These are phyloP conservation scores for Phortica variegata DNA, from an alignment of 1,140 invertebrate species.

Conservation along the genomic window DNA sequence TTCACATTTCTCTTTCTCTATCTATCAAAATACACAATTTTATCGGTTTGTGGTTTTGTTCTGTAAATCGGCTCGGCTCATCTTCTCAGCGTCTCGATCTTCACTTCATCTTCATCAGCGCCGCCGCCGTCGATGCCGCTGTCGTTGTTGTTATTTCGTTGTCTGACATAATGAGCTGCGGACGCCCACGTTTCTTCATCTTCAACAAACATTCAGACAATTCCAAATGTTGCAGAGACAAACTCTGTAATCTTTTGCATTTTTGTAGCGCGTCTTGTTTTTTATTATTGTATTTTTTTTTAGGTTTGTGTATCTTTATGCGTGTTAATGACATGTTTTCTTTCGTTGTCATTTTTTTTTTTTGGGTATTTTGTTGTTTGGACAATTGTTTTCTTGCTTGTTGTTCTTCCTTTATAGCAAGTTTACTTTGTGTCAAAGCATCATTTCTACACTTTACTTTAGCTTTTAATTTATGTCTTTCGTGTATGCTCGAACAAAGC, in stretches of 20 bases:
- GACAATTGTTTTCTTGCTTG: constrained; percentile 6
- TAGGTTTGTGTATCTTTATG: not conserved
- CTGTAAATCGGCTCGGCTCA: no score
- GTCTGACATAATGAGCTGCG: not conserved
- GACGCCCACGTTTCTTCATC: not conserved
- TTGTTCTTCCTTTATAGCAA: constrained; percentile 11
- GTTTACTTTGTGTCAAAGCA: constrained; percentile 16
- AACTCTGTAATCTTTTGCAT: constrained; percentile 3
- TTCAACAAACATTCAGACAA: no score
- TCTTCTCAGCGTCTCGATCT: no score
- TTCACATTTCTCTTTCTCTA: no score
- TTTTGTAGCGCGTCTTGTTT: no score
- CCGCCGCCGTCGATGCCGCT: no score
- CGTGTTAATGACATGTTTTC: constrained; percentile 27
- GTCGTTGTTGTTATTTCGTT: no score
- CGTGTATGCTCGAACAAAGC: constrained; percentile 15
- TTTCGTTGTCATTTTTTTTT: constrained; percentile 7
- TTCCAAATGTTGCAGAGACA: no score
- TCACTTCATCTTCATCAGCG: no score
- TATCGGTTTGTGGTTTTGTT: no score
- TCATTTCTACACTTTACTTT: not conserved
- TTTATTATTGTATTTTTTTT: no score
- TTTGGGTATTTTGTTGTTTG: constrained; percentile 10
- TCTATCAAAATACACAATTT: no score
- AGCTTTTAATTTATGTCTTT: constrained; percentile 24